Percentiles rank a stretch among this genome's conserved stretches.
These are phyloP conservation scores for Merops nubicus DNA, from an alignment of 2,113 vertebrate genomes.

Conservation along the genomic window DNA sequence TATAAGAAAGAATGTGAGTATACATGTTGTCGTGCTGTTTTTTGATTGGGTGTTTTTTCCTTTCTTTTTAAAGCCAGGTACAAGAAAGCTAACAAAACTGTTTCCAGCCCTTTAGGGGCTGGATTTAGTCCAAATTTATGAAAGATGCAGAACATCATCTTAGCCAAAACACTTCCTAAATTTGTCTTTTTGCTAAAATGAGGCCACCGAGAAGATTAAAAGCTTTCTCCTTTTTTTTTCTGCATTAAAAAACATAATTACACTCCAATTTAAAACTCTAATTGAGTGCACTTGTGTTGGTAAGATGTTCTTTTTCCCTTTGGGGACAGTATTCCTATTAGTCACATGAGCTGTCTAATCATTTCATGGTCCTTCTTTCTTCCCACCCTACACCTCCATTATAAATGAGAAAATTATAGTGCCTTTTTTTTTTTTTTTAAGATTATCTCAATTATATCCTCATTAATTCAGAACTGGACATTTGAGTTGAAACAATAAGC, in stretches of 20 bases:
- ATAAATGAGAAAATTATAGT: conserved; percentile 59
- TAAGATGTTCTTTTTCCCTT: conserved; percentile 69
- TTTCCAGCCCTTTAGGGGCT: conserved; percentile 19
- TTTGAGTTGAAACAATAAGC: background rate
- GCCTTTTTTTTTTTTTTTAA: conserved; percentile 2
- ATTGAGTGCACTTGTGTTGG: conserved; percentile 68
- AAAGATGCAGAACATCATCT: conserved; percentile 23
- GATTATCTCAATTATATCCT: conserved; percentile 36
- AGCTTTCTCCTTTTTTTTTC: background rate
- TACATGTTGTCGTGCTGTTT: background rate
- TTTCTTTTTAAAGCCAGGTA: conserved; percentile 1
- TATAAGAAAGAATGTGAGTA: background rate
- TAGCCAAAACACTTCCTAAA: conserved; percentile 65
- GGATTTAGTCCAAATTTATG: conserved; percentile 51
- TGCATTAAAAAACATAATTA: conserved; percentile 66
- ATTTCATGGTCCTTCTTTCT: conserved; percentile 49
- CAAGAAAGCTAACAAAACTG: background rate
- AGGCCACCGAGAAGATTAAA: conserved; percentile 71
- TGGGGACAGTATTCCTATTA: conserved; percentile 75
- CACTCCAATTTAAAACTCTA: conserved; percentile 75
- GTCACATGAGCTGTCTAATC: conserved; percentile 71
- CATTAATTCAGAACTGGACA: conserved; percentile 36
- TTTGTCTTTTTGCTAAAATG: conserved; percentile 61
- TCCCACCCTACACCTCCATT: conserved; percentile 44
- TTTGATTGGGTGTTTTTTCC: background rate